Percentiles rank a stretch among this genome's conserved stretches.
These are phyloP conservation scores for Pardalotus punctatus DNA, from an alignment of 2,113 vertebrate species.

Conservation along the genomic window DNA sequence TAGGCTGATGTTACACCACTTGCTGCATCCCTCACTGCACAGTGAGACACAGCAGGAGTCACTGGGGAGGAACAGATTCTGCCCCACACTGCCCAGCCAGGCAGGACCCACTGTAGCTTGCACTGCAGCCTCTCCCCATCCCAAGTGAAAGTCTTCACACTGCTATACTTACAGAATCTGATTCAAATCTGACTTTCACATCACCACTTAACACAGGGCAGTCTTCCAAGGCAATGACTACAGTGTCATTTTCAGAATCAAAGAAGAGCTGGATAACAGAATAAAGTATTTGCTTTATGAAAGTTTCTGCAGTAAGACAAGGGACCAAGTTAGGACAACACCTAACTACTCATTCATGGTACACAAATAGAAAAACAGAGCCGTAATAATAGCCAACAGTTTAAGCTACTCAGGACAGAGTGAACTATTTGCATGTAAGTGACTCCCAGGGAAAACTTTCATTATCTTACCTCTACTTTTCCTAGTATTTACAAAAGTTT, in stretches of 20 bases:
- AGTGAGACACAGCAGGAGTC: background rate
- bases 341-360: background rate
- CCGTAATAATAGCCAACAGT: background rate
- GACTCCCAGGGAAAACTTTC: background rate
- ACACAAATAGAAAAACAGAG: background rate
- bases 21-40: background rate
- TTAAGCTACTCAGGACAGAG: background rate
- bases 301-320: background rate
- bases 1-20: background rate
- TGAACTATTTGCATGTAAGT: background rate
- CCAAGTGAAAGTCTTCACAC: background rate
- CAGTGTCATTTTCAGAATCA: constrained; percentile 80
- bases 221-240: constrained; percentile 79
- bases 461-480: background rate
- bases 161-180: constrained; percentile 79
- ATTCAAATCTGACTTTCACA: constrained; percentile 92
- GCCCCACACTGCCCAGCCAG: background rate
- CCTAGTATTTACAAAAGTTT: background rate
- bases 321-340: background rate
- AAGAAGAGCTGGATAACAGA: constrained; percentile 80
- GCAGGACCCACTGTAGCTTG: background rate
- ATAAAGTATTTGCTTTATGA: background rate
- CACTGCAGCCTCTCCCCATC: background rate
- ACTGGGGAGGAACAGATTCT: background rate
- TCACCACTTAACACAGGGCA: constrained; percentile 85